phyloP scores from a whole-genome alignment of 1,140 invertebrate species.

The Aphidius ervi region DNA sequence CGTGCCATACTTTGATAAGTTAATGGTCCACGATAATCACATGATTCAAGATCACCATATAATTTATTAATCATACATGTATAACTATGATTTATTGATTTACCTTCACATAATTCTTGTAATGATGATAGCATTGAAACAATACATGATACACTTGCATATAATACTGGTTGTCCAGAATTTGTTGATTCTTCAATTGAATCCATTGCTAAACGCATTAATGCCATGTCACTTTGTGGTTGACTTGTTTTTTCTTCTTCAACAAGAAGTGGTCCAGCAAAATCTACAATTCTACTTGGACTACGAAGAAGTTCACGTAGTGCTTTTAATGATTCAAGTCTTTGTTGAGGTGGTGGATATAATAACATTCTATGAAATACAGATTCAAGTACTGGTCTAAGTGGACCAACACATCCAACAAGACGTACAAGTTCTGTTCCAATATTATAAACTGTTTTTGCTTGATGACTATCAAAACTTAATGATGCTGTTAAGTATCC shows the following conservation, averaged over 20 bases:
- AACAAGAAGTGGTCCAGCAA: conserved; percentile 65
- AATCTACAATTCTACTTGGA: conserved; percentile 67
- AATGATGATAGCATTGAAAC: conserved; percentile 77
- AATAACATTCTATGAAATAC: conserved; percentile 88
- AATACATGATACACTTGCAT: conserved; percentile 79
- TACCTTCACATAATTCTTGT: conserved; percentile 71
- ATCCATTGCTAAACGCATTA: conserved; percentile 88
- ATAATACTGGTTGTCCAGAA: conserved; percentile 59
- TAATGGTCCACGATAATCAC: conserved; percentile 77
- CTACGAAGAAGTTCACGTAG: conserved; percentile 71
- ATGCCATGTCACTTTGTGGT: conserved; percentile 80
- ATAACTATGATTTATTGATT: conserved; percentile 59
- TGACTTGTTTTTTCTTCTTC: conserved; percentile 72
- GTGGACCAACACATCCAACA: conserved; percentile 76
- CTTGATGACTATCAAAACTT: conserved; percentile 71
- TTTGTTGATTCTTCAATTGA: conserved; percentile 75
- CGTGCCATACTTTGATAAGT: conserved; percentile 81
- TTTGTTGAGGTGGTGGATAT: conserved; percentile 77
- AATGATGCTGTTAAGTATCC: conserved; percentile 68
- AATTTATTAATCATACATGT: conserved; percentile 65
- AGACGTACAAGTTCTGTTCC: conserved; percentile 81
- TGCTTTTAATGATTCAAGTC: conserved; percentile 79
- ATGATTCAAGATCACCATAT: conserved; percentile 70
- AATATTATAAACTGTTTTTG: conserved; percentile 82
- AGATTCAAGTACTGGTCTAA: conserved; percentile 85